Percentiles rank a stretch among this genome's conserved stretches.
These are phyloP conservation scores for Gasterosteus aculeatus DNA, from an alignment of 2,113 vertebrate species.

Conservation along the genomic window DNA sequence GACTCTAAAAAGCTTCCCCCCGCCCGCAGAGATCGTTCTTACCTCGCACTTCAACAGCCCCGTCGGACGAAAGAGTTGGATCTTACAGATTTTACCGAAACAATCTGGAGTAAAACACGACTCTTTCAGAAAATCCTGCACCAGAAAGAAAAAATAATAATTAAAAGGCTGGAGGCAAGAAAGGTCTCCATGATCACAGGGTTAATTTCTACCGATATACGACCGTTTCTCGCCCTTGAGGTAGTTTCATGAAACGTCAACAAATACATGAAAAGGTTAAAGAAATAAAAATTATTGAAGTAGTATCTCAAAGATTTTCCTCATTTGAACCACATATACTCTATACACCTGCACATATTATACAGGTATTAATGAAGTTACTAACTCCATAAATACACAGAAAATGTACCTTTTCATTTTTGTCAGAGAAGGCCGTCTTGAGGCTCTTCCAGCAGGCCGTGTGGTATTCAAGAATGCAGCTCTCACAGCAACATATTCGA, in stretches of 20 bases:
- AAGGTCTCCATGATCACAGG: background rate
- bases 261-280: too few relatives aligned
- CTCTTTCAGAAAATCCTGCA: slow-evolving; percentile 90
- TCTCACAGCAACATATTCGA: slow-evolving; percentile 86
- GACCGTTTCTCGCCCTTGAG: background rate
- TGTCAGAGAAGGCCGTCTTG: slow-evolving; percentile 86
- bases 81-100: slow-evolving; percentile 86
- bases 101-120: slow-evolving; percentile 94
- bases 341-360: background rate
- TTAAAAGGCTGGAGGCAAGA: background rate
- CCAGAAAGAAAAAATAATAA: background rate
- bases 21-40: slow-evolving; percentile 47
- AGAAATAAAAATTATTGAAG: too few relatives aligned
- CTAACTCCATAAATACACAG: too few relatives aligned
- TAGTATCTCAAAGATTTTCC: too few relatives aligned
- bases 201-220: background rate
- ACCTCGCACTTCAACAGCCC: slow-evolving; percentile 92
- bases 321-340: background rate
- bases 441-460: slow-evolving; percentile 93
- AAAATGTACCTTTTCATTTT: slow-evolving; percentile 90
- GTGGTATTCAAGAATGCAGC: slow-evolving; percentile 91
- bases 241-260: too few relatives aligned
- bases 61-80: slow-evolving; percentile 87
- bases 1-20: background rate
- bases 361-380: background rate